phyloP scores from a whole-genome alignment of 1,140 invertebrate genomes.

The Panagrolaimus sp. region DNA sequence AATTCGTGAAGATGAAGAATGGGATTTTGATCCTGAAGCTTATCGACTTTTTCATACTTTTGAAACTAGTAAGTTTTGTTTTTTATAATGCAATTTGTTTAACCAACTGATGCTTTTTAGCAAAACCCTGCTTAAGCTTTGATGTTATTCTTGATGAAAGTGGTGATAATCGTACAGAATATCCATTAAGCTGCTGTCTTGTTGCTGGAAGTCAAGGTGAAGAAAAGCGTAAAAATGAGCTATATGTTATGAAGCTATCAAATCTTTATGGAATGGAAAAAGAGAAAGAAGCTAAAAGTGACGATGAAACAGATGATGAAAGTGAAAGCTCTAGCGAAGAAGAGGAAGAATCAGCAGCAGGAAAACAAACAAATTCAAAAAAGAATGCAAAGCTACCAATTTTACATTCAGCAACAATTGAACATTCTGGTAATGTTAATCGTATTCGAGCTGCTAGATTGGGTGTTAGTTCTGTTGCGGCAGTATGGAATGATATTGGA shows the following conservation, averaged over 20 bases:
- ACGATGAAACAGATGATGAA: slow-evolving; percentile 13
- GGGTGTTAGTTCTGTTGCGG: slow-evolving; percentile 21
- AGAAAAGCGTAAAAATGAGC: slow-evolving; percentile 41
- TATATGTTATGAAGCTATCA: slow-evolving; percentile 36
- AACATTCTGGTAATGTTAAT: slow-evolving; percentile 40
- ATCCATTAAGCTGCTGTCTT: slow-evolving; percentile 34
- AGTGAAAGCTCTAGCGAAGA: slow-evolving; percentile 30
- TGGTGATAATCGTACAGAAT: slow-evolving; percentile 33
- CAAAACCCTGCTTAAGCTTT: slow-evolving; percentile 40
- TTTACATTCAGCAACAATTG: slow-evolving; percentile 42
- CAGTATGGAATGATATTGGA: slow-evolving; percentile 41
- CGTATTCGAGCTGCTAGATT: slow-evolving; percentile 33
- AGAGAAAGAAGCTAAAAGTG: slow-evolving; percentile 20
- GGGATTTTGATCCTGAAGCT: slow-evolving; percentile 47
- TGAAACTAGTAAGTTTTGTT: slow-evolving; percentile 32
- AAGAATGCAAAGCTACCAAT: slow-evolving; percentile 24
- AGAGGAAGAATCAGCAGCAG: slow-evolving; percentile 40
- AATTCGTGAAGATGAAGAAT: slow-evolving; percentile 37
- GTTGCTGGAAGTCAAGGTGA: slow-evolving; percentile 45
- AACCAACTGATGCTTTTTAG: slow-evolving; percentile 22
- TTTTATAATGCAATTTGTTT: background rate
- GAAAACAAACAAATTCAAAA: slow-evolving; percentile 14
- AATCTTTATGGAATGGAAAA: slow-evolving; percentile 43
- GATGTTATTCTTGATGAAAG: slow-evolving; percentile 36
- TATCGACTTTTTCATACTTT: slow-evolving; percentile 46